Evolutionary conservation across 2,113 vertebrate species (phyloP).

Genomic region (Struthio camelus): DNA sequence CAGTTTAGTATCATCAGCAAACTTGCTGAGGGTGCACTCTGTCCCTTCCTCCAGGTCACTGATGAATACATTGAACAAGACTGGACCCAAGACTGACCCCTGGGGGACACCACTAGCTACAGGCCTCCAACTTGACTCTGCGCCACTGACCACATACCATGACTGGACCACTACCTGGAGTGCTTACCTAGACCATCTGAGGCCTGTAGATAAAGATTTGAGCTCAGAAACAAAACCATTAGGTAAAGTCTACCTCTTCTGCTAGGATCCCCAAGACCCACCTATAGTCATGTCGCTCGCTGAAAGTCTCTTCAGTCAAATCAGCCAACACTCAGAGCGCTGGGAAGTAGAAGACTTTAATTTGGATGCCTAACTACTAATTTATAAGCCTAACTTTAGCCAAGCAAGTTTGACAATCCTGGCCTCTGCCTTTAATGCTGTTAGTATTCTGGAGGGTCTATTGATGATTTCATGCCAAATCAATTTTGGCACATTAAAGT

Average conservation of each 20-base stretch:
- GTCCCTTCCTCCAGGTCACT: too few relatives aligned
- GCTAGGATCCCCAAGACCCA: too few relatives aligned
- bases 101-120: too few relatives aligned
- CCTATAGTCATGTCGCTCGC: neutral
- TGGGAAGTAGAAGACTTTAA: neutral
- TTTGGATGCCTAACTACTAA: neutral
- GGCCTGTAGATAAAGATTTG: neutral
- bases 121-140: too few relatives aligned
- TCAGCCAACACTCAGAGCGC: neutral
- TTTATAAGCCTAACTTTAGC: neutral
- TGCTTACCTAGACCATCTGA: neutral
- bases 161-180: neutral
- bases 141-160: too few relatives aligned
- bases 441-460: conserved; percentile 50
- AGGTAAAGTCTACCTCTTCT: neutral
- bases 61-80: too few relatives aligned
- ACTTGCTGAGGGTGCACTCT: too few relatives aligned
- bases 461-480: conserved; percentile 55
- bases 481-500: conserved; percentile 58
- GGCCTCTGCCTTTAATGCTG: conserved; percentile 18
- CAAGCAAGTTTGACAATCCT: conserved; percentile 25
- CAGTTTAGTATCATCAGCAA: too few relatives aligned
- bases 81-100: too few relatives aligned
- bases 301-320: neutral
- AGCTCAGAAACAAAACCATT: neutral